Conservation (phyloP, 2,797 vertebrate genomes). For the Neosalanx taihuensis region DNA sequence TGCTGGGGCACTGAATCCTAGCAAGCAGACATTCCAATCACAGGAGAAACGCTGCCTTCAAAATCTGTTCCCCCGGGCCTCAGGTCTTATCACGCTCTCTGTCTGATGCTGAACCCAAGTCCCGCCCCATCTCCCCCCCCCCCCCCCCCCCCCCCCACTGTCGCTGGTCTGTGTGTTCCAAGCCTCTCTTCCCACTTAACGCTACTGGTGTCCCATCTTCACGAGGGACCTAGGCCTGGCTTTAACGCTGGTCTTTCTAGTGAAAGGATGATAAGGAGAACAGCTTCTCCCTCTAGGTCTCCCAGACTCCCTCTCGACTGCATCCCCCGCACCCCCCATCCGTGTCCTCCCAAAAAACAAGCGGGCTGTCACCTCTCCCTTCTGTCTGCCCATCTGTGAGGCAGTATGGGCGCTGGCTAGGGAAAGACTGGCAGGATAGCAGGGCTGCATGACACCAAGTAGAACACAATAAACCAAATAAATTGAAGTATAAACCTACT, state of each 20-base stretch:
- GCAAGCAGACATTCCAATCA: background rate
- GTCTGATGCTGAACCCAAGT: slow-evolving; percentile 55
- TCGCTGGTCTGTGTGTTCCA: too few relatives aligned
- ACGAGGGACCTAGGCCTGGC: too few relatives aligned
- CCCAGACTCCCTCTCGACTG: slow-evolving; percentile 61
- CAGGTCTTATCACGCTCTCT: slow-evolving; percentile 53
- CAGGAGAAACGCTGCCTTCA: slow-evolving; percentile 48
- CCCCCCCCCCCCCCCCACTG: background rate
- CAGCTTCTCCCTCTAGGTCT: background rate
- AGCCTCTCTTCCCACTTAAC: too few relatives aligned
- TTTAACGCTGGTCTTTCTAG: too few relatives aligned
- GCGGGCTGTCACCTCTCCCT: slow-evolving; percentile 70
- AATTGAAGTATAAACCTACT: slow-evolving; percentile 47
- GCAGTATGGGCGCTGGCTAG: slow-evolving; percentile 69
- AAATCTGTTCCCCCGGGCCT: slow-evolving; percentile 45
- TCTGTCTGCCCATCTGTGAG: slow-evolving; percentile 79
- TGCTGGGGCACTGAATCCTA: background rate
- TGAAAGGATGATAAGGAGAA: too few relatives aligned
- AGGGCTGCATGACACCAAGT: slow-evolving; percentile 29
- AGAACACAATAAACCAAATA: slow-evolving; percentile 31
- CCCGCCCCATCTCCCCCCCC: background rate
- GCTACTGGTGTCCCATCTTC: too few relatives aligned
- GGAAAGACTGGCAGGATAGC: slow-evolving; percentile 57
- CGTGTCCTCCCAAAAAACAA: slow-evolving; percentile 59
- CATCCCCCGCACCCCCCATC: slow-evolving; percentile 35